Conservation (phyloP, 2,113 vertebrate species). For the Lepus timidus region DNA sequence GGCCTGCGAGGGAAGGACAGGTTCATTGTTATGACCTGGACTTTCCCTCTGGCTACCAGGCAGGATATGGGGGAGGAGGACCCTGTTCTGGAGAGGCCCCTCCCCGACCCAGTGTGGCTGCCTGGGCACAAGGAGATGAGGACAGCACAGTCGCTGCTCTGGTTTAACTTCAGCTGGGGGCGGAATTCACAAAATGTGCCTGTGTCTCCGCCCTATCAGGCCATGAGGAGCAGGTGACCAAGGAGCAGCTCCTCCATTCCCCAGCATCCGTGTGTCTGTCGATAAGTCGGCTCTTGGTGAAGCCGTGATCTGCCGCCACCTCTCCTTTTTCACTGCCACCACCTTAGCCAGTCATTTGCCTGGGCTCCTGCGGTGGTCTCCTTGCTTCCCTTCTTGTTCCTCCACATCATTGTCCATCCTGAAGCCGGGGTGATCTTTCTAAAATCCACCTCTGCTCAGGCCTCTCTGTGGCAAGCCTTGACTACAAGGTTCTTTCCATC, state of each 20-base stretch:
- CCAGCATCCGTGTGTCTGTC: too few relatives aligned
- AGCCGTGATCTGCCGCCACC: neutral
- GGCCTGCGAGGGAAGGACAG: neutral
- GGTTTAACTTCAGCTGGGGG: neutral
- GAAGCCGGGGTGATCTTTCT: neutral
- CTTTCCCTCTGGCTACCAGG: neutral
- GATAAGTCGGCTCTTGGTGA: neutral
- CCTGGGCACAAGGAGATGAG: neutral
- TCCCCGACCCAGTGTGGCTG: neutral
- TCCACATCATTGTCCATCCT: neutral
- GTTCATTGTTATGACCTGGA: neutral
- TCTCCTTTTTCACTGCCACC: neutral
- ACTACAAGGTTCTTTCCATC: neutral
- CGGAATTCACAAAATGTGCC: neutral
- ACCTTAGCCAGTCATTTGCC: neutral
- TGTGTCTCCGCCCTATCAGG: neutral
- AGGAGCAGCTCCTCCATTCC: neutral
- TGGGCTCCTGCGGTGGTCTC: neutral
- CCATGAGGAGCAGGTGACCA: neutral
- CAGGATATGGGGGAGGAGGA: neutral
- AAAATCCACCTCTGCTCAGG: neutral
- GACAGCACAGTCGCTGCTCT: neutral
- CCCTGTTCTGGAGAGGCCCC: too few relatives aligned
- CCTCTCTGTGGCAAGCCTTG: neutral
- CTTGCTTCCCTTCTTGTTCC: neutral